These are phyloP conservation scores for Tragelaphus strepsiceros DNA, from an alignment of 2,113 vertebrate species.

Conservation along the genomic window DNA sequence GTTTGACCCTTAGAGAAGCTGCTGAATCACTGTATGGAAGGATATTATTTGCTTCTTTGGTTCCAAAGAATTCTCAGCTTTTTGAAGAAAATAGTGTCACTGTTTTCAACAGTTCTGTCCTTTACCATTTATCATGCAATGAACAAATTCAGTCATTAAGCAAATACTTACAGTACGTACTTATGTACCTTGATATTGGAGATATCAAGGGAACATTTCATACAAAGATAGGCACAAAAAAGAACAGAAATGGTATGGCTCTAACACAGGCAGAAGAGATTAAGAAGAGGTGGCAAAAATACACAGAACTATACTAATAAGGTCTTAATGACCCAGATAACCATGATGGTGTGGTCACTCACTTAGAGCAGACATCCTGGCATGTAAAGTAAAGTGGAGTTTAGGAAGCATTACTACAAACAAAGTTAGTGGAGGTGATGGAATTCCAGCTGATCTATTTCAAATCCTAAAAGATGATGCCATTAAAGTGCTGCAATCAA, in stretches of 20 bases:
- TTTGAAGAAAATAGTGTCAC: background rate
- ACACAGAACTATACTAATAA: background rate
- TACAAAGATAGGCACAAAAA: background rate
- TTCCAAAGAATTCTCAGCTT: conserved; percentile 25
- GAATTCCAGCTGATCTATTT: background rate
- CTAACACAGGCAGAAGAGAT: background rate
- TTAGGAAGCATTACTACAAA: background rate
- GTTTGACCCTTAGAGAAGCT: conserved; percentile 15
- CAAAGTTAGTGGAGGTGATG: background rate
- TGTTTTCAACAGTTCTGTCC: background rate
- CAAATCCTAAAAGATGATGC: background rate
- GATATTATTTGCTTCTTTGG: background rate
- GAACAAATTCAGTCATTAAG: background rate
- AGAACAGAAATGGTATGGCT: background rate
- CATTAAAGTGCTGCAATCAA: background rate
- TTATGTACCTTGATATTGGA: background rate
- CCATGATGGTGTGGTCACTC: background rate
- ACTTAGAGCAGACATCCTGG: background rate
- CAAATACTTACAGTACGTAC: background rate
- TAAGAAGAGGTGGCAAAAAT: background rate
- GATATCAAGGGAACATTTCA: background rate
- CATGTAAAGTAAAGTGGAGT: background rate
- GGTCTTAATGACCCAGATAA: background rate
- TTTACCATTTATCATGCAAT: background rate
- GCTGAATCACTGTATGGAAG: background rate